These are phyloP conservation scores for Drosophila repletoides DNA, from an alignment of 1,140 invertebrate genomes.

Conservation along the genomic window DNA sequence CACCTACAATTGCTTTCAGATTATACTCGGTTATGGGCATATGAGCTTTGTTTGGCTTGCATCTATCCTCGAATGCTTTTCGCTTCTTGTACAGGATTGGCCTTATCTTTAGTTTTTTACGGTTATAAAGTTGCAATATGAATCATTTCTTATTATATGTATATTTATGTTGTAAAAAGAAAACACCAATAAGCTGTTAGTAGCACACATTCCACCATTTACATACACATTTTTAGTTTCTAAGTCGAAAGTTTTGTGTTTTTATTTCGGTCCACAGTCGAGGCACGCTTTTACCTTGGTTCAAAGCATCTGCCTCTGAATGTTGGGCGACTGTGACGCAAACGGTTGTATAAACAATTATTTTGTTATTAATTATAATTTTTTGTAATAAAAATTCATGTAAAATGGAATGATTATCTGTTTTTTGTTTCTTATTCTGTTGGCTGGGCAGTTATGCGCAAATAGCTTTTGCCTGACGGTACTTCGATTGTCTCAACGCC, in stretches of 20 bases:
- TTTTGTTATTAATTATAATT: constrained; percentile 65
- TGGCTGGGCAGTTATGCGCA: constrained; percentile 86
- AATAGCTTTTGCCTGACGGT: constrained; percentile 92
- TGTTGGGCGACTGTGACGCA: constrained; percentile 11
- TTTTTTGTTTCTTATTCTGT: constrained; percentile 5
- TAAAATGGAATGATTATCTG: constrained; percentile 17
- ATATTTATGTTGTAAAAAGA: constrained; percentile 54
- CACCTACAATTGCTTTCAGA: constrained; percentile 2
- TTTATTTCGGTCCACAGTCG: constrained; percentile 21
- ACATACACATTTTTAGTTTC: constrained; percentile 48
- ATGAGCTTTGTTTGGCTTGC: constrained; percentile 20
- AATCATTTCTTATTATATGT: constrained; percentile 34
- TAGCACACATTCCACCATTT: constrained; percentile 47
- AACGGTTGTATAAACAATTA: constrained; percentile 65
- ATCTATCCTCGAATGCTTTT: constrained; percentile 42
- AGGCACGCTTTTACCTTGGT: constrained; percentile 30
- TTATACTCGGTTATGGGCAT: constrained; percentile 24
- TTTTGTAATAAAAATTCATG: constrained; percentile 68
- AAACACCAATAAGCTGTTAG: constrained; percentile 23
- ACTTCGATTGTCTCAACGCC: constrained; percentile 86
- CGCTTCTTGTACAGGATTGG: constrained; percentile 65
- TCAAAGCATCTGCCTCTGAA: constrained; percentile 15
- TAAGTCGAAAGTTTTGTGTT: constrained; percentile 51
- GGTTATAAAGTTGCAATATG: constrained; percentile 68
- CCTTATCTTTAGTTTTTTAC: constrained; percentile 44